Percentiles rank a stretch among this genome's conserved stretches.
Evolutionary conservation across 1,140 invertebrate species (phyloP).

Genomic region (Cylas formicarius): DNA sequence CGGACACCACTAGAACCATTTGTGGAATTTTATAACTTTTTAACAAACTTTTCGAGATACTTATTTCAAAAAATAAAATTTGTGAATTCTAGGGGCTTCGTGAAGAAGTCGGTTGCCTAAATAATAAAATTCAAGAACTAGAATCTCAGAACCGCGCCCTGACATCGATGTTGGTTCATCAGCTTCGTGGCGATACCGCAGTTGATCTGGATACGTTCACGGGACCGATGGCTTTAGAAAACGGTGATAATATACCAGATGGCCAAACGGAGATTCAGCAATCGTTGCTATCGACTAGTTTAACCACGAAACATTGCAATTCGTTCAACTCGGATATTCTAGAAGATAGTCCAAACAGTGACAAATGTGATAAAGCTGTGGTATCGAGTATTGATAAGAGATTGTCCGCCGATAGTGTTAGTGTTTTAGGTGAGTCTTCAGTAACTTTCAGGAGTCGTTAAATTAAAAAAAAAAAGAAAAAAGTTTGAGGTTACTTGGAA

Average conservation of each 20-base stretch:
- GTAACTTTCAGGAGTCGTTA: too few relatives aligned
- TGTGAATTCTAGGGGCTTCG: slow-evolving; percentile 54
- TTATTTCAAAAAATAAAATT: too few relatives aligned
- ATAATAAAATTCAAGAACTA: slow-evolving; percentile 57
- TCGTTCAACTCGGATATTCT: slow-evolving; percentile 40
- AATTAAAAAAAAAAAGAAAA: too few relatives aligned
- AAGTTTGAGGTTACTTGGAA: slow-evolving; percentile 1
- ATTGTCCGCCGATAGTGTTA: slow-evolving; percentile 34
- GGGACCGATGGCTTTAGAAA: slow-evolving; percentile 22
- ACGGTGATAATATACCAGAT: slow-evolving; percentile 11
- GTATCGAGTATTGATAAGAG: slow-evolving; percentile 33
- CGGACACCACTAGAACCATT: neutral
- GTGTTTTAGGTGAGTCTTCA: slow-evolving; percentile 29
- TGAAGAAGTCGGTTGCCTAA: slow-evolving; percentile 58
- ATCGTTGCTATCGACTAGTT: slow-evolving; percentile 20
- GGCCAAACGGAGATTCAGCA: too few relatives aligned
- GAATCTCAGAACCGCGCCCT: slow-evolving; percentile 61
- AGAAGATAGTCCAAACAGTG: slow-evolving; percentile 22
- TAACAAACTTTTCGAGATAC: neutral
- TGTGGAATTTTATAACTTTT: neutral
- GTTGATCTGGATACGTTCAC: slow-evolving; percentile 28
- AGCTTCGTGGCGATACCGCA: slow-evolving; percentile 48
- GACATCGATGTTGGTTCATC: slow-evolving; percentile 57
- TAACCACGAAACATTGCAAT: slow-evolving; percentile 37
- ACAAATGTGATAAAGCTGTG: slow-evolving; percentile 28